Conservation (phyloP, 2,797 vertebrate genomes). For the Propithecus perrieri region DNA sequence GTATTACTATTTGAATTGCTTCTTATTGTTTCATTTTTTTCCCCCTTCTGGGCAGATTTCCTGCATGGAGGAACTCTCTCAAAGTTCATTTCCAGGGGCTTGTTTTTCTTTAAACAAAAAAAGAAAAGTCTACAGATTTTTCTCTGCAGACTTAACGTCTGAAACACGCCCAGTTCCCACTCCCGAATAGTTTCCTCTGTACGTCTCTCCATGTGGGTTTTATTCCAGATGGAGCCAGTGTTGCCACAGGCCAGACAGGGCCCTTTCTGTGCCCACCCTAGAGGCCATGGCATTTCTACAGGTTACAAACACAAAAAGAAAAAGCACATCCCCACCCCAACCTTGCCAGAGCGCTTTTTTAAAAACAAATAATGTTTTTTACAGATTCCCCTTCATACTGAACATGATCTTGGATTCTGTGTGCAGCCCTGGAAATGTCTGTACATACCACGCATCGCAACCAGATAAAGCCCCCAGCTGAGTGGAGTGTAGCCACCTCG, state of each 20-base stretch:
- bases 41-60: conserved; percentile 56
- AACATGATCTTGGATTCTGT: not conserved
- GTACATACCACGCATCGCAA: rapidly evolving
- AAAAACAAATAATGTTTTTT: not conserved
- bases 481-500: rapidly evolving
- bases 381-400: not conserved
- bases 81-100: conserved; percentile 61
- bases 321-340: not conserved
- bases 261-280: not conserved
- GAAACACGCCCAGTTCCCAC: conserved; percentile 72
- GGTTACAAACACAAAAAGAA: not conserved
- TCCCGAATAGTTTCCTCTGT: conserved; percentile 74
- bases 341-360: not conserved
- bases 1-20: not conserved
- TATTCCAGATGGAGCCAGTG: conserved; percentile 45
- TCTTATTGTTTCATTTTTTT: conserved; percentile 22
- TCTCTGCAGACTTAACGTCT: conserved; percentile 78
- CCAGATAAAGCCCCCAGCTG: not conserved
- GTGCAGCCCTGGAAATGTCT: not conserved
- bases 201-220: conserved; percentile 70
- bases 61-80: conserved; percentile 29
- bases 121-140: conserved; percentile 68
- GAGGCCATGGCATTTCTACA: not conserved
- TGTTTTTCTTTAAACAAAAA: conserved; percentile 68
- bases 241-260: conserved; percentile 36